Conservation (phyloP, 2,888 invertebrate species). For the Drosophila falleni region DNA sequence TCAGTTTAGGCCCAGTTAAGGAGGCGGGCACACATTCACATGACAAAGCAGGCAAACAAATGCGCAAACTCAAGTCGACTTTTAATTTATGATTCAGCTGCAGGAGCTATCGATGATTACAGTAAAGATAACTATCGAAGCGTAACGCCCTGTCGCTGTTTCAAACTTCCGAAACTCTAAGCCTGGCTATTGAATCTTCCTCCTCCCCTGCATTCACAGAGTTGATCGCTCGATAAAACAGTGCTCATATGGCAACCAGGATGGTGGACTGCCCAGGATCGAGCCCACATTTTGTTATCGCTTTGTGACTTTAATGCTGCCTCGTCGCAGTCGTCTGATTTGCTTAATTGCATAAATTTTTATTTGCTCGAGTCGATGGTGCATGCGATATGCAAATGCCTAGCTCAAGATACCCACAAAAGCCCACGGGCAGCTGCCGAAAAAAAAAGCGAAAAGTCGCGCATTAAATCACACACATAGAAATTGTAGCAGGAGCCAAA, state of each 20-base stretch:
- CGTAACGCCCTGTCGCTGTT: conserved; percentile 61
- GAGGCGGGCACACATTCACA: conserved; percentile 65
- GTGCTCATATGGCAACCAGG: conserved; percentile 18
- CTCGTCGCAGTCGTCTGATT: conserved; percentile 64
- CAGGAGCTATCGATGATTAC: conserved; percentile 46
- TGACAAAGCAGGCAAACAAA: conserved; percentile 69
- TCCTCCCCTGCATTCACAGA: background rate
- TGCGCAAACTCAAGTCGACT: conserved; percentile 43
- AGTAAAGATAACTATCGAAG: conserved; percentile 68
- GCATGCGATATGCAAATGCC: conserved; percentile 77
- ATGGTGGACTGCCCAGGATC: conserved; percentile 41
- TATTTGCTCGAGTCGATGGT: conserved; percentile 76
- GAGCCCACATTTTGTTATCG: conserved; percentile 54
- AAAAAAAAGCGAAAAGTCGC: conserved; percentile 66
- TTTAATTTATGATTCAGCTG: conserved; percentile 70
- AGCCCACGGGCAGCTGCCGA: conserved; percentile 52
- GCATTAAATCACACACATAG: conserved; percentile 78
- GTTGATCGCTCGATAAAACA: conserved; percentile 19
- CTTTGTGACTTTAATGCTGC: conserved; percentile 21
- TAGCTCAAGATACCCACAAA: conserved; percentile 24
- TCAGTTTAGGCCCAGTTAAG: conserved; percentile 40
- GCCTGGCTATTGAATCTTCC: conserved; percentile 19
- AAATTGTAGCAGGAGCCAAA: conserved; percentile 70
- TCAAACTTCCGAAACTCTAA: background rate
- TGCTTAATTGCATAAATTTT: conserved; percentile 82